A percentile compares a stretch with the other conserved stretches of the same genome.
Evolutionary conservation across 2,888 invertebrate genomes (phyloP).

Genomic region (Spilarctia lutea): DNA sequence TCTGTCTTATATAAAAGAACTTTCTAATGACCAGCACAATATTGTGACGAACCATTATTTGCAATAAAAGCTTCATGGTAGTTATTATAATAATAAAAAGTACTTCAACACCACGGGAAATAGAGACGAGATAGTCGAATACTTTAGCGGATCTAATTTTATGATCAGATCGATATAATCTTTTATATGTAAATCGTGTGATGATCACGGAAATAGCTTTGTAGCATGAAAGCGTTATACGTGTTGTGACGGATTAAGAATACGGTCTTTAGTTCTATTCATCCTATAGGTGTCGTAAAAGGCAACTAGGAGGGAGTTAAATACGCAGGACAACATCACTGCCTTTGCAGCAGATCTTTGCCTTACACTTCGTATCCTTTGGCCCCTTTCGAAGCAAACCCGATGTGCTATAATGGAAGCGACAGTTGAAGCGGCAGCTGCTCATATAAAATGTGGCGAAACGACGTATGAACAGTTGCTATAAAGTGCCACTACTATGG

Average conservation of each 20-base stretch:
- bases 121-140: constrained; percentile 32
- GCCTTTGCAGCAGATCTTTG: too few species aligned
- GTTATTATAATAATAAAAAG: constrained; percentile 36
- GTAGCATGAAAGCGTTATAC: neutral
- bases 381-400: too few species aligned
- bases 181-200: constrained; percentile 19
- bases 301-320: too few species aligned
- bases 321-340: too few species aligned
- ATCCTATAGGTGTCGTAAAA: too few species aligned
- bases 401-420: too few species aligned
- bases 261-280: too few species aligned
- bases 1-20: constrained; percentile 52
- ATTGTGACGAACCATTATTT: constrained; percentile 47
- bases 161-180: constrained; percentile 6
- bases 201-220: constrained; percentile 1
- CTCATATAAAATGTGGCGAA: neutral
- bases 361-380: too few species aligned
- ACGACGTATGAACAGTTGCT: neutral
- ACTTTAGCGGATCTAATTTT: constrained; percentile 32
- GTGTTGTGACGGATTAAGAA: too few species aligned
- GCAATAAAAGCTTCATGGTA: constrained; percentile 43
- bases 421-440: neutral
- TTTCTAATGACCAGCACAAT: constrained; percentile 57
- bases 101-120: constrained; percentile 37
- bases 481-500: neutral